phyloP scores from a whole-genome alignment of 2,888 invertebrate genomes.

The Kryphioiulus occultus region DNA sequence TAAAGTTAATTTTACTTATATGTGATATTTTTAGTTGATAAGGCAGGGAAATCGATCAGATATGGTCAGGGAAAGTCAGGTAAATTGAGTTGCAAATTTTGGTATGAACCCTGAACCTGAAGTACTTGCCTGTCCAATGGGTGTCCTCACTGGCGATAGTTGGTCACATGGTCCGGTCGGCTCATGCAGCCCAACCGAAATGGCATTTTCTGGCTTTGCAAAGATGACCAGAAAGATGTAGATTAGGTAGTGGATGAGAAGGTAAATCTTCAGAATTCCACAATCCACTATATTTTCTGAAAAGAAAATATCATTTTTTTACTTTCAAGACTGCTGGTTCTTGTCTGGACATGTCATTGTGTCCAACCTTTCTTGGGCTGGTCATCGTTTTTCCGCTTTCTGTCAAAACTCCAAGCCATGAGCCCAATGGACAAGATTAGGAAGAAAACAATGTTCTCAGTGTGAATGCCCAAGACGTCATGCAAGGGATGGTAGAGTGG shows the following conservation, averaged over 20 bases:
- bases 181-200: constrained; percentile 76
- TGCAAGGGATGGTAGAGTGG: constrained; percentile 80
- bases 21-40: too few species aligned
- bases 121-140: constrained; percentile 71
- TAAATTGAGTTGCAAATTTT: too few species aligned
- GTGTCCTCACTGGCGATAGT: constrained; percentile 69
- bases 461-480: constrained; percentile 72
- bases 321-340: not conserved
- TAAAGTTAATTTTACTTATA: too few species aligned
- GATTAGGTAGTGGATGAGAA: constrained; percentile 71
- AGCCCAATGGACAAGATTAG: constrained; percentile 70
- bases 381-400: constrained; percentile 60
- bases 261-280: constrained; percentile 54
- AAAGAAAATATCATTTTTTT: constrained; percentile 52
- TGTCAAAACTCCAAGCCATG: constrained; percentile 70
- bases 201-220: constrained; percentile 72
- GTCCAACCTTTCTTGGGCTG: constrained; percentile 55
- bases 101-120: too few species aligned
- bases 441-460: constrained; percentile 75
- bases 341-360: not conserved
- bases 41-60: too few species aligned
- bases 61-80: too few species aligned
- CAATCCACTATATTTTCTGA: constrained; percentile 58
- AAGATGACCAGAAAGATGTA: constrained; percentile 72
- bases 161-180: constrained; percentile 77